A percentile compares a stretch with the other conserved stretches of the same genome.
Evolutionary conservation across 1,140 invertebrate genomes (phyloP).

Genomic region (Augochlora pura): DNA sequence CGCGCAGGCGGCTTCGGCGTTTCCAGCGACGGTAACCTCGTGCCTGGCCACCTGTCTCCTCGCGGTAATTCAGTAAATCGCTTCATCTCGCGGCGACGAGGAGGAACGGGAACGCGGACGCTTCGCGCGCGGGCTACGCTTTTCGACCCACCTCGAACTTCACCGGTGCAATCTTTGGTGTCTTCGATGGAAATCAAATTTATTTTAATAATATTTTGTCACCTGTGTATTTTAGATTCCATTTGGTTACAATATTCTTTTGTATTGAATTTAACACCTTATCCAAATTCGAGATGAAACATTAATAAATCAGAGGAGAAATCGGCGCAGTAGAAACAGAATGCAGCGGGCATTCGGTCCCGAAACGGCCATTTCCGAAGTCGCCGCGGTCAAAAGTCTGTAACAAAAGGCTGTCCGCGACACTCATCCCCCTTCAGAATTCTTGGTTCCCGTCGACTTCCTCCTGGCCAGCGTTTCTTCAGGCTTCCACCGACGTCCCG

Average conservation of each 20-base stretch:
- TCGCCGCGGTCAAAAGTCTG: neutral
- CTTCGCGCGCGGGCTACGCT: neutral
- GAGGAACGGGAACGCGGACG: neutral
- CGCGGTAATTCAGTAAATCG: slow-evolving; percentile 34
- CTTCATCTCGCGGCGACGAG: slow-evolving; percentile 19
- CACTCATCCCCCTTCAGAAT: slow-evolving; percentile 45
- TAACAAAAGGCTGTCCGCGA: slow-evolving; percentile 46
- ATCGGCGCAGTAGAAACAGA: too few species aligned
- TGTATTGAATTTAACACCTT: too few species aligned
- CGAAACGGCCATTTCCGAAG: neutral
- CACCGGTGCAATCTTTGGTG: too few species aligned
- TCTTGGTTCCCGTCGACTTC: slow-evolving; percentile 43
- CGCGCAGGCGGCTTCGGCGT: slow-evolving; percentile 33
- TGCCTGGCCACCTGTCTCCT: slow-evolving; percentile 33
- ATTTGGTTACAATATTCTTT: too few species aligned
- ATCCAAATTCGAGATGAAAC: too few species aligned
- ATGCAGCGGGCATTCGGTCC: neutral
- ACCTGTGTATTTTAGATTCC: too few species aligned
- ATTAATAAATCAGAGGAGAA: too few species aligned
- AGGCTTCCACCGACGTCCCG: slow-evolving; percentile 43
- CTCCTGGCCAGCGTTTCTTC: slow-evolving; percentile 51
- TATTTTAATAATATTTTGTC: too few species aligned
- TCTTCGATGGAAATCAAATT: too few species aligned
- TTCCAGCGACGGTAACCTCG: slow-evolving; percentile 13
- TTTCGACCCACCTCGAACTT: neutral